These are phyloP conservation scores for Gila robusta DNA, from an alignment of 2,797 vertebrate species.

Conservation along the genomic window DNA sequence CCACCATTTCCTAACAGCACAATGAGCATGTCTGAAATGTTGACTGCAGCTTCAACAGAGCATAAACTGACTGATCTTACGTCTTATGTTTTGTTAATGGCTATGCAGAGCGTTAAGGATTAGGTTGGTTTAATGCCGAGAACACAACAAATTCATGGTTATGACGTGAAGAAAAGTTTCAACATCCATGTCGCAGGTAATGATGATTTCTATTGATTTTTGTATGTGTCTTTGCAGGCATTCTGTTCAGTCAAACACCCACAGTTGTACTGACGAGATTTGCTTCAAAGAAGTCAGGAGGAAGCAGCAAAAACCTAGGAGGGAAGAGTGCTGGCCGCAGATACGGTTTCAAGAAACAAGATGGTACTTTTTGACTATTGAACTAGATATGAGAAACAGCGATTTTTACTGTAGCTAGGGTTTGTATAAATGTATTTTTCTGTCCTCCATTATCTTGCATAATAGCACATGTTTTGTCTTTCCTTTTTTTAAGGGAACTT, in stretches of 20 bases:
- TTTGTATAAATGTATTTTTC: neutral
- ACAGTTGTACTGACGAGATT: conserved; percentile 76
- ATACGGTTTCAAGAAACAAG: conserved; percentile 88
- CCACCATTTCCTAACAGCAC: neutral
- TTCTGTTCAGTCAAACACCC: conserved; percentile 65
- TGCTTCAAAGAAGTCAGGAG: conserved; percentile 90
- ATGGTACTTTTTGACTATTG: conserved; percentile 76
- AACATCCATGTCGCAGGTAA: neutral
- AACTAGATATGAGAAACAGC: neutral
- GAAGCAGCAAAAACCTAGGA: conserved; percentile 88
- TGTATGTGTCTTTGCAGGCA: conserved; percentile 60
- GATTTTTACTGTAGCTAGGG: neutral
- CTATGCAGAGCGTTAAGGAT: neutral
- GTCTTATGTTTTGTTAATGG: neutral
- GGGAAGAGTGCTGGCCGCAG: conserved; percentile 87
- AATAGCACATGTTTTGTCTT: conserved; percentile 1
- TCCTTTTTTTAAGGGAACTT: conserved; percentile 81
- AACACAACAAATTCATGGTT: neutral
- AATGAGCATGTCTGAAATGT: neutral
- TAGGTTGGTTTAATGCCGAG: neutral
- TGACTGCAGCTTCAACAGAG: neutral
- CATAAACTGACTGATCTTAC: neutral
- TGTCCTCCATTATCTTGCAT: neutral
- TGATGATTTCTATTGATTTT: neutral
- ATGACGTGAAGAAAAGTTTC: neutral